Evolutionary conservation across 2,113 vertebrate genomes (phyloP), one percentile per base, ranked within the genome.

Genomic region (Pseudorasbora parva): DNA sequence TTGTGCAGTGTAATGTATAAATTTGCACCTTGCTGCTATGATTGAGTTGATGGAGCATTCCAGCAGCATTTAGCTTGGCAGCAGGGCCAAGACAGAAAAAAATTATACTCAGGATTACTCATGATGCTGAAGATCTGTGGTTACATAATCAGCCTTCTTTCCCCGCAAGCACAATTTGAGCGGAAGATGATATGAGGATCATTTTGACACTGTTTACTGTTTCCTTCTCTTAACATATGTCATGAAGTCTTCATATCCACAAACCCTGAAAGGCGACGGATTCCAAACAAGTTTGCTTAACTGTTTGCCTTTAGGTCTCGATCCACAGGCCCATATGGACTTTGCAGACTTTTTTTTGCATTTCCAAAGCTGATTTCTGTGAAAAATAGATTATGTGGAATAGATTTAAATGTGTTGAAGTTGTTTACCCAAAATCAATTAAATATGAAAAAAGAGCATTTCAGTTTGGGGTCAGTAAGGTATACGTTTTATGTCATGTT

Each of bases 201-300:
- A 80, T 66, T 51, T 80, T n/a, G 43, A 80, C 78, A 80, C 43
- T 64, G 25, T 79, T 64, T 62, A 62, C 57, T 64, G 37, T 79
- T 79, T 66, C 25, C 78, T 49, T 51, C 17, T 80, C 78, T 60
- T 45, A 78, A 45, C 37, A 78, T 78, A 56, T 78, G 56, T 78
- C 76, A 62, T 25, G 2, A 59, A 41, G 11, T 77, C 74, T 27
- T 75, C 47, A 23, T 9, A 41, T 77, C 74, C 56, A 78, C 56
- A 78, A 78, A 78, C 37, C 9, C 56, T 78, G 3, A 45, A 60
- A 62, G n/a, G 25, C 3, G 37, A 43, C 1, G 5, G 37, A 23
- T 45, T 47, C 41, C 56, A 78, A 78, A 78, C 76, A 78, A 62
- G 57, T 17, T 78, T 78, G 54, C 60, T 78, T 59, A 43, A 78